A percentile compares a stretch with the other conserved stretches of the same genome.
Conservation (phyloP, 2,888 invertebrate species). For the Coelinius sp. region DNA sequence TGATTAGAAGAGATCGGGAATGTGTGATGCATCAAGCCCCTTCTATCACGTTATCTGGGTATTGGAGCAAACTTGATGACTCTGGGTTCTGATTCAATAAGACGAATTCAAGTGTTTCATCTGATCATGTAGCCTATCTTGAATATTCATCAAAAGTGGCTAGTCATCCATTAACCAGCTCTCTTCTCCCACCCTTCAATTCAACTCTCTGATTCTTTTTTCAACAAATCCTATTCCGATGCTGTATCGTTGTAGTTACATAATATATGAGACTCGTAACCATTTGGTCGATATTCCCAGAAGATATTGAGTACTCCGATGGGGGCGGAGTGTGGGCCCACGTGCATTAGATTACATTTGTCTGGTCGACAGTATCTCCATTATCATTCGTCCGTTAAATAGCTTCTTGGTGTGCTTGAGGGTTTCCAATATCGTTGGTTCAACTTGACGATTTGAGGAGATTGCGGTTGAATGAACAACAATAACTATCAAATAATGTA, state of each 20-base stretch:
- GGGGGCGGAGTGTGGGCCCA: neutral
- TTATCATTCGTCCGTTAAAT: slow-evolving; percentile 1
- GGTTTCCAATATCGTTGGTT: neutral
- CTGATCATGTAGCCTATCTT: no score
- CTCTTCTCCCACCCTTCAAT: no score
- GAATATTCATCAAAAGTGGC: no score
- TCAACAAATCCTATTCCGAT: neutral
- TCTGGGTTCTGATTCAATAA: neutral
- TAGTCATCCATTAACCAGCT: no score
- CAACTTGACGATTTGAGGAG: neutral
- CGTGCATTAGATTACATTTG: neutral
- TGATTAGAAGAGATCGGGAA: neutral
- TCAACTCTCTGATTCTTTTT: neutral
- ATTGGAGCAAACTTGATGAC: neutral
- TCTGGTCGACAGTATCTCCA: neutral
- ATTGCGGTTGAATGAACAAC: neutral
- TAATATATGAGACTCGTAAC: neutral
- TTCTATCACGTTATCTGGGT: neutral
- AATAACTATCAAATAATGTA: neutral
- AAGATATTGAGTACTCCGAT: neutral
- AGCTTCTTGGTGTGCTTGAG: neutral
- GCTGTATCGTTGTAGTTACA: neutral
- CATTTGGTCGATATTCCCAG: neutral
- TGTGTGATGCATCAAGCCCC: neutral
- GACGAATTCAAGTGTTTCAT: no score